phyloP scores from a whole-genome alignment of 1,140 invertebrate species.

The Penaeus vannamei region DNA sequence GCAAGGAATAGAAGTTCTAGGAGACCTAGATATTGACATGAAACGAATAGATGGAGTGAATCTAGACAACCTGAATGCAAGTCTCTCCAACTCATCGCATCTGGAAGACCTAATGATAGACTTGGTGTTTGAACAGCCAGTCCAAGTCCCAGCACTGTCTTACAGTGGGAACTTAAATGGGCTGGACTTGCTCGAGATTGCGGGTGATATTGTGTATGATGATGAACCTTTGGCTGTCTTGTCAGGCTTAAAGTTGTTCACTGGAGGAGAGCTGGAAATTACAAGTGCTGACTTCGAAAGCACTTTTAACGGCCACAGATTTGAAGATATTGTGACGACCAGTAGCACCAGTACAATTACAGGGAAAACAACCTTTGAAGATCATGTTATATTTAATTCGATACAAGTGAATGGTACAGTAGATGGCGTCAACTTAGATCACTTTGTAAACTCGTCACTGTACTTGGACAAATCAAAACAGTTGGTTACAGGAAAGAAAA shows the following conservation, averaged over 20 bases:
- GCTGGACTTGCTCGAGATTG: constrained; percentile 31
- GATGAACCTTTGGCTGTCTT: constrained; percentile 21
- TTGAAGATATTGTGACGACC: constrained; percentile 27
- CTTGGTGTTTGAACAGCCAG: constrained; percentile 34
- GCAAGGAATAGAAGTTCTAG: constrained; percentile 24
- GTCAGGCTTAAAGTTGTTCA: constrained; percentile 23
- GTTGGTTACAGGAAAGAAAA: constrained; percentile 33
- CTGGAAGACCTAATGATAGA: constrained; percentile 27
- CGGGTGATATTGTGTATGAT: constrained; percentile 42
- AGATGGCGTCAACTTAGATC: constrained; percentile 29
- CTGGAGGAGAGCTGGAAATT: background rate
- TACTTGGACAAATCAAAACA: constrained; percentile 43
- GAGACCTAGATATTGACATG: constrained; percentile 38
- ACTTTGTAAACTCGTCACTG: constrained; percentile 7
- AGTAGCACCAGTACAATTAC: background rate
- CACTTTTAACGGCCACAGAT: constrained; percentile 48
- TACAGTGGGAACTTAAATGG: constrained; percentile 26
- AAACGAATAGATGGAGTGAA: constrained; percentile 43
- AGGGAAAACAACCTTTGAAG: constrained; percentile 25
- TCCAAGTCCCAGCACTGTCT: constrained; percentile 3
- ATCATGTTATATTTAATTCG: constrained; percentile 29
- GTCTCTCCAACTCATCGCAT: background rate
- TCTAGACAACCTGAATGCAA: constrained; percentile 35
- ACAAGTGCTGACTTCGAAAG: constrained; percentile 23
- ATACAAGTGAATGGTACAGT: background rate